phyloP scores from a whole-genome alignment of 2,797 vertebrate species.

The Chaenodraco wilsoni region DNA sequence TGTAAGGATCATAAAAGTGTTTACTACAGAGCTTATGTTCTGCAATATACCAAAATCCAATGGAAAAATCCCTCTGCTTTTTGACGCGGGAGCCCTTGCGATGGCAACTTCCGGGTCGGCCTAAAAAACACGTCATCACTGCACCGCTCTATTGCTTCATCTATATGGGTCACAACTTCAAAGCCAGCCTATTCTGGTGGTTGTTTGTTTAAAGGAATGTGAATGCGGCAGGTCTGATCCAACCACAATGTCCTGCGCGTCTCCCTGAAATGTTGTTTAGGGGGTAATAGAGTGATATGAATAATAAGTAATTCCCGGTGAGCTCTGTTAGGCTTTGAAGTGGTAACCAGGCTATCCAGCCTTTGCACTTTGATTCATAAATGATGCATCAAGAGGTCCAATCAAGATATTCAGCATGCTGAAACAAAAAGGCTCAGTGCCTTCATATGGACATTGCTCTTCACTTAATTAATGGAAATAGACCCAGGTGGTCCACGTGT shows the following conservation, averaged over 20 bases:
- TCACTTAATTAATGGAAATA: conserved; percentile 60
- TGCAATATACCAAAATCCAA: too few relatives aligned
- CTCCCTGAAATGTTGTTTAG: conserved; percentile 43
- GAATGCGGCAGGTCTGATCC: conserved; percentile 21
- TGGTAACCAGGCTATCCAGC: conserved; percentile 56
- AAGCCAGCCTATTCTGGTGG: conserved; percentile 14
- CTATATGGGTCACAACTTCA: conserved; percentile 23
- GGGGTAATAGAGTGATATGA: conserved; percentile 54
- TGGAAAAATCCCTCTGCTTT: too few relatives aligned
- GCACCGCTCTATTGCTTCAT: neutral
- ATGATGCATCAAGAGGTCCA: conserved; percentile 69
- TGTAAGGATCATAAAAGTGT: too few relatives aligned
- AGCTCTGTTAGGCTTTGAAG: conserved; percentile 64
- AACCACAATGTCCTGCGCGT: conserved; percentile 7
- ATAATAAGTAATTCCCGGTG: conserved; percentile 55
- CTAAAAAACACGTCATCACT: neutral
- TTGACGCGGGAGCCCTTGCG: too few relatives aligned
- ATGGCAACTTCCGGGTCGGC: too few relatives aligned
- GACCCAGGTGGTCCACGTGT: conserved; percentile 43
- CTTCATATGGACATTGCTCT: conserved; percentile 31
- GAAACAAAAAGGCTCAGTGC: conserved; percentile 52
- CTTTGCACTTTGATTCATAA: conserved; percentile 64
- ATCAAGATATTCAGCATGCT: conserved; percentile 47
- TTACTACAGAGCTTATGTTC: too few relatives aligned
- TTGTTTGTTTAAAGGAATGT: conserved; percentile 32